Percentiles rank a stretch among this genome's conserved stretches.
These are phyloP conservation scores for Gyps fulvus DNA, from an alignment of 2,113 vertebrate genomes.

Conservation along the genomic window DNA sequence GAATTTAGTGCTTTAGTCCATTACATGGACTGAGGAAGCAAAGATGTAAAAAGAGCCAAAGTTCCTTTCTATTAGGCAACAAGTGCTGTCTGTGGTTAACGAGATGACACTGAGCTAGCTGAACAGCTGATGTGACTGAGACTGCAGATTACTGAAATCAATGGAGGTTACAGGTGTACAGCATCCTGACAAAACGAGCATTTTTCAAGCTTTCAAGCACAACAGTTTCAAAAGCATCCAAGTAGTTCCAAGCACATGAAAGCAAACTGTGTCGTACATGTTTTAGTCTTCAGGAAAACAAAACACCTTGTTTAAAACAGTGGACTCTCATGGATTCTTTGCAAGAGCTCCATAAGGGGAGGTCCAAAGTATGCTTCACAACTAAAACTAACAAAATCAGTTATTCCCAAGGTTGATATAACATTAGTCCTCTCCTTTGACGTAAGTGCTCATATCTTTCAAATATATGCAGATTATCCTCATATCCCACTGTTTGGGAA, in stretches of 20 bases:
- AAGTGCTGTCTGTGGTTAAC: neutral
- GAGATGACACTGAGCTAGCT: neutral
- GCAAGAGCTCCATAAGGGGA: neutral
- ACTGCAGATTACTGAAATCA: neutral
- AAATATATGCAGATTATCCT: neutral
- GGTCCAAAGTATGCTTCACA: neutral
- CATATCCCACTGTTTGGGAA: neutral
- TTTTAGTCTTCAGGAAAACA: neutral
- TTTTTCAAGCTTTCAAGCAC: neutral
- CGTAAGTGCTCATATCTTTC: neutral
- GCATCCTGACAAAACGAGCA: neutral
- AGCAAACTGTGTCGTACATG: rapidly evolving
- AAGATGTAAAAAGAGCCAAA: neutral
- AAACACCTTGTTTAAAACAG: neutral
- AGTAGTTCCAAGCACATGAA: neutral
- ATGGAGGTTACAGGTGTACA: neutral
- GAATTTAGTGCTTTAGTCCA: neutral
- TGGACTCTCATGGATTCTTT: neutral
- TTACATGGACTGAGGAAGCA: neutral
- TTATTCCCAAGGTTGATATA: neutral
- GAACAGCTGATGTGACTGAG: neutral
- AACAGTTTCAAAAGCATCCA: neutral
- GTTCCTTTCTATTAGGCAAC: neutral
- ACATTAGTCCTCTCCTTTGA: neutral
- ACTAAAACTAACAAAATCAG: neutral